Conservation (phyloP, 2,797 vertebrate genomes). For the Rhodeus uyekii region DNA sequence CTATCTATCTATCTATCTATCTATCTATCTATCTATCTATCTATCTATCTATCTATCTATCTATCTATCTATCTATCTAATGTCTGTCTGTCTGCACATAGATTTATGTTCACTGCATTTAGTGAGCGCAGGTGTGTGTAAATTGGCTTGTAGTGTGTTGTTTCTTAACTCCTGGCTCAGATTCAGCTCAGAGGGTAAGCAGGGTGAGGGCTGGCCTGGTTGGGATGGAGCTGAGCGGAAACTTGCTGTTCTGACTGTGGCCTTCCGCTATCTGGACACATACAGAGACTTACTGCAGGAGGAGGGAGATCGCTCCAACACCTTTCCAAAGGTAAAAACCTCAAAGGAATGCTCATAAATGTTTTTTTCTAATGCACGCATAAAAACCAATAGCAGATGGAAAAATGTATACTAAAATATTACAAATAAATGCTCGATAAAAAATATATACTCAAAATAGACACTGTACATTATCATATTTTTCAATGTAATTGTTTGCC, state of each 20-base stretch:
- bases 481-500: neutral
- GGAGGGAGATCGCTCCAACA: constrained; percentile 85
- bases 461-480: neutral
- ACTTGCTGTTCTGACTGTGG: constrained; percentile 86
- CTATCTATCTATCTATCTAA: neutral
- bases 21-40: neutral
- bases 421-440: too few species aligned
- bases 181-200: constrained; percentile 68
- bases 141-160: constrained; percentile 17
- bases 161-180: constrained; percentile 70
- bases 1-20: neutral
- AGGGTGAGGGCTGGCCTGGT: constrained; percentile 58
- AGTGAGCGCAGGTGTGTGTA: constrained; percentile 22
- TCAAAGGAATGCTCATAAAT: neutral
- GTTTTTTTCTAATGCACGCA: neutral
- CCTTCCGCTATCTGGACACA: constrained; percentile 91
- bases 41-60: neutral
- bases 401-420: too few species aligned
- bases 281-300: constrained; percentile 94
- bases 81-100: neutral
- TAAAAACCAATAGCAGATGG: too few species aligned
- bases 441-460: too few species aligned
- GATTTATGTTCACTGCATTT: neutral
- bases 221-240: constrained; percentile 77
- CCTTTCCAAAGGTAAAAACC: constrained; percentile 85